phyloP scores from a whole-genome alignment of 30 jellyfish, hydroid and myxozoan genomes.

The Catostylus mosaicus region DNA sequence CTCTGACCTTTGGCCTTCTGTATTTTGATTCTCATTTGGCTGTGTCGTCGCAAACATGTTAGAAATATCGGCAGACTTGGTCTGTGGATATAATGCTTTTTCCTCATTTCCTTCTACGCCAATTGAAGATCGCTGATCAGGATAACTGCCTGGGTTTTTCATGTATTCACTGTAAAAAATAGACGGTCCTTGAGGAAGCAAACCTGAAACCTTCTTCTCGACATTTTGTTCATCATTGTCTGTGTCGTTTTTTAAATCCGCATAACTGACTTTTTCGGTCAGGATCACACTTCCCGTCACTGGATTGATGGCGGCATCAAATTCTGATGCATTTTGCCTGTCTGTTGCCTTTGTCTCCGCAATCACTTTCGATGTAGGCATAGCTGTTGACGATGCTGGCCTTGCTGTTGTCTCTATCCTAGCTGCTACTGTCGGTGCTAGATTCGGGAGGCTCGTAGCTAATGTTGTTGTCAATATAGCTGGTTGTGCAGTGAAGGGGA shows the following conservation, averaged over 20 bases:
- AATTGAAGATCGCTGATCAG: background rate
- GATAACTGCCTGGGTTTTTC: background rate
- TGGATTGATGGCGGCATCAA: conserved; percentile 1
- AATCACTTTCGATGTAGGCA: conserved; percentile 16
- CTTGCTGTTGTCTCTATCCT: background rate
- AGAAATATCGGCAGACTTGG: no score
- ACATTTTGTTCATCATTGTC: background rate
- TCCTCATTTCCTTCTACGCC: background rate
- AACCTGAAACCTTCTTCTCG: background rate
- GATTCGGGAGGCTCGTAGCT: background rate
- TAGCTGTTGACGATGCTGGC: background rate
- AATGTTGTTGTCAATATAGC: background rate
- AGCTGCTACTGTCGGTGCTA: background rate
- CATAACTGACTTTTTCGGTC: conserved; percentile 60
- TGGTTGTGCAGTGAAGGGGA: background rate
- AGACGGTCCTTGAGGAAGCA: background rate
- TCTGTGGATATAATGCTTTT: no score
- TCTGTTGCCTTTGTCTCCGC: conserved; percentile 30
- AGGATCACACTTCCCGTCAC: conserved; percentile 64
- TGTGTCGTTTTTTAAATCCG: conserved; percentile 30
- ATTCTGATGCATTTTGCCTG: conserved; percentile 2
- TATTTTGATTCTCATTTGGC: no score
- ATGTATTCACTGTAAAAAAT: background rate
- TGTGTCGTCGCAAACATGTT: no score
- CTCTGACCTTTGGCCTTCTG: conserved; percentile 1